A percentile compares a stretch with the other conserved stretches of the same genome.
phyloP scores from a whole-genome alignment of 2,797 vertebrate genomes.

The Sphenopsis melanotis region DNA sequence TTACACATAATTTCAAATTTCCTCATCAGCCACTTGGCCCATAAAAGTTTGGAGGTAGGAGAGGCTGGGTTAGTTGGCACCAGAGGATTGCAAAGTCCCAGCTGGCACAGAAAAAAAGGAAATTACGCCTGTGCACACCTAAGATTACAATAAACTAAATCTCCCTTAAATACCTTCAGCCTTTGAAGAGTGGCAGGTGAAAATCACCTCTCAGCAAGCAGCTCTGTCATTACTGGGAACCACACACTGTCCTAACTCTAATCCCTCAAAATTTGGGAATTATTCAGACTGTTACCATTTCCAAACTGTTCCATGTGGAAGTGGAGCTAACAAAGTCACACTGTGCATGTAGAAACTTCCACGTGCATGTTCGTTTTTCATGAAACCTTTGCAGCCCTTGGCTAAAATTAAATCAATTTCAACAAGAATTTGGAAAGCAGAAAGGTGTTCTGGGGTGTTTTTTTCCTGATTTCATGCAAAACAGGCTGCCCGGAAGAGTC shows the following conservation, averaged over 20 bases:
- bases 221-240: background rate
- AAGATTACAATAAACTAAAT: slow-evolving; percentile 41
- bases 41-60: background rate
- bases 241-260: background rate
- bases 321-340: background rate
- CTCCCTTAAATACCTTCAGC: background rate
- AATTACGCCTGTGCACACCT: slow-evolving; percentile 17
- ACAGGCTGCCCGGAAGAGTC: background rate
- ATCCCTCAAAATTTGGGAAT: background rate
- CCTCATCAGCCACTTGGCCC: background rate
- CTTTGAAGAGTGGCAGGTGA: background rate
- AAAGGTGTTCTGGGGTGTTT: background rate
- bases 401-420: background rate
- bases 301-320: background rate
- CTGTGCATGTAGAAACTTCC: background rate
- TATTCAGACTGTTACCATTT: background rate
- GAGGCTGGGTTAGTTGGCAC: background rate
- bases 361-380: fast-evolving
- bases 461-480: background rate
- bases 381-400: background rate
- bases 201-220: slow-evolving; percentile 7
- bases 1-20: slow-evolving; percentile 11
- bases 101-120: slow-evolving; percentile 22
- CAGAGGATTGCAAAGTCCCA: background rate
- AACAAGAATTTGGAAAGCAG: background rate